Percentiles rank a stretch among this genome's conserved stretches.
Evolutionary conservation across 2,888 invertebrate genomes (phyloP).

Genomic region (Nomada ferruginata): DNA sequence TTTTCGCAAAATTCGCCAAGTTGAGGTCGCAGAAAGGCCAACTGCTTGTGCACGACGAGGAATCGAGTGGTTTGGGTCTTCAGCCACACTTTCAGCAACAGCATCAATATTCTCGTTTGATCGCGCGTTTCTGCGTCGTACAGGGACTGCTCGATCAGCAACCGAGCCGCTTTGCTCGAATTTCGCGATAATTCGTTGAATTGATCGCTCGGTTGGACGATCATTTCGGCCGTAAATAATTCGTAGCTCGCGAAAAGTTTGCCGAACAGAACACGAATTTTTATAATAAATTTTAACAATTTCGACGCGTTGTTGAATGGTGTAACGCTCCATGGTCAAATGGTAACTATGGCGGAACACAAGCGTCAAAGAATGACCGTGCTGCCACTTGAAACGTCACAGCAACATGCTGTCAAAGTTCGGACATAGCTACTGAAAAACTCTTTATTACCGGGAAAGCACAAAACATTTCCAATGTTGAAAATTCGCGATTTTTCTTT

Average conservation of each 20-base stretch:
- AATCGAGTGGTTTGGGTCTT: too few relatives aligned
- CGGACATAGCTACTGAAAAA: neutral
- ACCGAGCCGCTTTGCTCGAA: neutral
- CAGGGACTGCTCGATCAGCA: neutral
- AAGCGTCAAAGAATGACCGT: neutral
- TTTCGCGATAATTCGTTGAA: neutral
- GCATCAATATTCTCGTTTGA: too few relatives aligned
- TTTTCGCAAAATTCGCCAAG: too few relatives aligned
- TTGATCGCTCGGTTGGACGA: neutral
- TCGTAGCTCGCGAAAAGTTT: constrained; percentile 2
- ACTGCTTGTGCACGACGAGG: too few relatives aligned
- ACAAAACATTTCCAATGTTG: too few relatives aligned
- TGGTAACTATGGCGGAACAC: neutral
- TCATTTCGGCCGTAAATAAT: neutral
- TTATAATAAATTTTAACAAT: neutral
- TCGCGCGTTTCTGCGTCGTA: neutral
- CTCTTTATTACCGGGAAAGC: neutral
- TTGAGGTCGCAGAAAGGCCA: too few relatives aligned
- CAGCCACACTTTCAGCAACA: too few relatives aligned
- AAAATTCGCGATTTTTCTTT: too few relatives aligned
- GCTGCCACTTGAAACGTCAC: neutral
- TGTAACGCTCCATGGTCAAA: neutral
- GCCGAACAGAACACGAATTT: constrained; percentile 1
- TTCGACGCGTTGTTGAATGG: neutral
- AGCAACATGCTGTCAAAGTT: neutral